Percentiles rank a stretch among this genome's conserved stretches.
Conservation (phyloP, 2,888 invertebrate species). For the Dascillus cervinus region DNA sequence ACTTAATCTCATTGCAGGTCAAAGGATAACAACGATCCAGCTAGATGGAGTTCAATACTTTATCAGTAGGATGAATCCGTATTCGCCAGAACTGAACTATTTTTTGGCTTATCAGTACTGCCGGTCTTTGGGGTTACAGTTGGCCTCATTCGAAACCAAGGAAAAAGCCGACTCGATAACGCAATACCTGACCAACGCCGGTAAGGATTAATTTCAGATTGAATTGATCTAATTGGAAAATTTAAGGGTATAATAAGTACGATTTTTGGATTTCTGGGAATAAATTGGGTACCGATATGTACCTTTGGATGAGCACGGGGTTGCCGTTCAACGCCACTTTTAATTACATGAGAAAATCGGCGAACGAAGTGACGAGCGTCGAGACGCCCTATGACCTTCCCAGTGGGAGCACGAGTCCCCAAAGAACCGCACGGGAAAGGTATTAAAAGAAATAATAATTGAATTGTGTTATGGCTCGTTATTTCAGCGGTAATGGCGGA, state of each 20-base stretch:
- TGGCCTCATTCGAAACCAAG: slow-evolving; percentile 78
- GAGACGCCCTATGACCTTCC: slow-evolving; percentile 45
- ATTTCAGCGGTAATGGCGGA: slow-evolving; percentile 47
- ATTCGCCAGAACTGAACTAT: slow-evolving; percentile 78
- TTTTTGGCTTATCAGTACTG: slow-evolving; percentile 84
- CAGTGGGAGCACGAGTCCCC: slow-evolving; percentile 69
- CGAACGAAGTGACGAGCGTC: slow-evolving; percentile 19
- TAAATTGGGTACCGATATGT: slow-evolving; percentile 78
- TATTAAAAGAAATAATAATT: slow-evolving; percentile 22
- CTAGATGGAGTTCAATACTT: slow-evolving; percentile 80
- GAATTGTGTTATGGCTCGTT: slow-evolving; percentile 6
- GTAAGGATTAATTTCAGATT: slow-evolving; percentile 36
- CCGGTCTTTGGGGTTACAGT: slow-evolving; percentile 74
- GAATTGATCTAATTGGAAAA: slow-evolving; percentile 8
- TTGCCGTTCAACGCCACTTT: slow-evolving; percentile 83
- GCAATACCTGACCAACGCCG: slow-evolving; percentile 74
- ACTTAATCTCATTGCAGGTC: slow-evolving; percentile 63
- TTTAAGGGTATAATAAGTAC: slow-evolving; percentile 63
- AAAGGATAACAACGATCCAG: slow-evolving; percentile 81
- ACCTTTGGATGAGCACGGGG: slow-evolving; percentile 85
- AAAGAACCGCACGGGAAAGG: slow-evolving; percentile 71
- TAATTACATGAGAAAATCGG: slow-evolving; percentile 62
- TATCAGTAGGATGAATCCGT: slow-evolving; percentile 80
- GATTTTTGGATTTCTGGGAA: slow-evolving; percentile 89
- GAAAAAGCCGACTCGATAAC: slow-evolving; percentile 82